Base-by-base conservation (phyloP, 2,113 vertebrate genomes). In the Dicaeum eximium region DNA sequence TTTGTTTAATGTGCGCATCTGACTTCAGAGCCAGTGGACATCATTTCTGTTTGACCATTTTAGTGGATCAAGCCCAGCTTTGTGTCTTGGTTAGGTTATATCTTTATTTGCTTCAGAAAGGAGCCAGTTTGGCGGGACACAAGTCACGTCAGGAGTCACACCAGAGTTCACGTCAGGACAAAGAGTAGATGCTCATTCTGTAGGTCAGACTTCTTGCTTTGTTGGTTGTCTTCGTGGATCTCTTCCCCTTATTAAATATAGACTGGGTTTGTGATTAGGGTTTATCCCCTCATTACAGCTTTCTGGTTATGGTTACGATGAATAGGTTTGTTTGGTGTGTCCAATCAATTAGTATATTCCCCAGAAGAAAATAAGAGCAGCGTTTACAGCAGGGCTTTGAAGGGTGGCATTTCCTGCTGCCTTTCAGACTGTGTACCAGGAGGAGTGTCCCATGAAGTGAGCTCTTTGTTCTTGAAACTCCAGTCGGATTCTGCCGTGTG, bases 341-440 rank as follows among this genome's bases (percentile, higher is more conserved):
- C 74, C 88, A 84, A 44, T 85, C 44, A 75, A 82, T 86, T 93
- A 86, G 61, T 92, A 75, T 71, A 44, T 87, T 93, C 67, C 47
- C 53, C 62, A 57, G 71, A 78, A 95, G 86, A 93, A 94, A 80
- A 70, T 13, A 53, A 77, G 62, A 80, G 70, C 16, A 20, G 35
- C 10, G 9, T 95, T 95, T 94, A 64, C 85, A 45, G 69, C 47
- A 60, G 82, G 65, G 80, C 91, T 95, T 96, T 91, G 81, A 91
- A 97, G 93, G 93, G 58, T 94, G 84, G 87, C 60, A 69, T 96
- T 93, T 96, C 94, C 90, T 95, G 66, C 79, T 87, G 47, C 85
- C 80, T 92, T 90, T 88, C 78, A 83, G 95, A 64, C 86, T 5
- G 3, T 66, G 11, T 45, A 58, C 57, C 64, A 86, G 74, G 66